Evolutionary conservation across 2,797 vertebrate genomes (phyloP).

Genomic region (Anas flavirostris): DNA sequence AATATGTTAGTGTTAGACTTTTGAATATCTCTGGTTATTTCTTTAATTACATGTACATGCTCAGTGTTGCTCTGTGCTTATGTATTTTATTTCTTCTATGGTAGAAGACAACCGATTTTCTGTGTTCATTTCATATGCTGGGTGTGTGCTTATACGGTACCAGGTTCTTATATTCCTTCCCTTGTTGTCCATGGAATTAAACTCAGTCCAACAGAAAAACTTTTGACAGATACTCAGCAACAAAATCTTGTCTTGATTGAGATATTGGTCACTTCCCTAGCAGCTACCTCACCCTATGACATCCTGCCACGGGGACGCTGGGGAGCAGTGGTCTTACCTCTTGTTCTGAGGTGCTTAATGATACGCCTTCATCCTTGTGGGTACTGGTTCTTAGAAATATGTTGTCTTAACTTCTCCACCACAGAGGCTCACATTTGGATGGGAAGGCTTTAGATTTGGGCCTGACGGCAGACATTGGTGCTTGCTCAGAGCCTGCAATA

Average conservation of each 20-base stretch:
- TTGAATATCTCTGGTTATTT: not conserved
- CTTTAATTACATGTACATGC: fast-evolving
- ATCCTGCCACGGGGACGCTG: not conserved
- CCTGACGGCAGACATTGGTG: not conserved
- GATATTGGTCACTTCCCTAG: not conserved
- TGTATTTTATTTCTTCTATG: not conserved
- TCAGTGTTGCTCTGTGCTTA: not conserved
- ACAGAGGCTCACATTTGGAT: not conserved
- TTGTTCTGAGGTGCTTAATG: not conserved
- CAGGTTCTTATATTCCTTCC: not conserved
- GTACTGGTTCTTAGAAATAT: not conserved
- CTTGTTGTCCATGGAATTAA: not conserved
- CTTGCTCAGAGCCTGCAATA: not conserved
- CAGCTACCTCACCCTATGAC: not conserved
- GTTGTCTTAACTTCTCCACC: not conserved
- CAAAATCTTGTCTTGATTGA: not conserved
- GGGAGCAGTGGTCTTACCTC: not conserved
- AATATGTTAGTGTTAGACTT: not conserved
- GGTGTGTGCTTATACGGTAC: fast-evolving
- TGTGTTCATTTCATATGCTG: not conserved
- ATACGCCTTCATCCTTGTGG: not conserved
- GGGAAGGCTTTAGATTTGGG: not conserved
- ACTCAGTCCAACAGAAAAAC: not conserved
- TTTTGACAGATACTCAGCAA: not conserved
- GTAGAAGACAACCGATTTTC: not conserved